A percentile compares a stretch with the other conserved stretches of the same genome.
Conservation (phyloP, 1,140 invertebrate genomes). For the Atta cephalotes region DNA sequence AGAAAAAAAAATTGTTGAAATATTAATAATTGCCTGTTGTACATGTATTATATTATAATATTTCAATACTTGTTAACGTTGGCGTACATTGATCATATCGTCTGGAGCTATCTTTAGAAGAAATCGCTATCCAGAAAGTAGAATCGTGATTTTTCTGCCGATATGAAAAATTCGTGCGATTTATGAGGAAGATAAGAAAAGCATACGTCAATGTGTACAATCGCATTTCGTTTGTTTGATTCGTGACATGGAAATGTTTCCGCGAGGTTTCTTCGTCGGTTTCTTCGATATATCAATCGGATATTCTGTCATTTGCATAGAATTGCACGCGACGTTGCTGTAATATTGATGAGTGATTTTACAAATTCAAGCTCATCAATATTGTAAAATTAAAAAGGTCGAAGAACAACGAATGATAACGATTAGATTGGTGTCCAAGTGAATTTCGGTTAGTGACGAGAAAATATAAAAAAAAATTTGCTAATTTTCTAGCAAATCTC, state of each 20-base stretch:
- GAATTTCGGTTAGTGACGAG: neutral
- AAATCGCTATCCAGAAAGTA: too few relatives aligned
- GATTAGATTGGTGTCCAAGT: neutral
- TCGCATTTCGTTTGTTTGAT: neutral
- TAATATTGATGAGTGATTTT: conserved; percentile 10
- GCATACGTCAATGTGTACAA: neutral
- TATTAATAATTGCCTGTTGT: too few relatives aligned
- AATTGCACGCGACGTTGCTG: neutral
- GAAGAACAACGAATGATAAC: neutral
- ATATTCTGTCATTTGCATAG: conserved; percentile 3
- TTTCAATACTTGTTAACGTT: too few relatives aligned
- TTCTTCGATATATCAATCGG: neutral
- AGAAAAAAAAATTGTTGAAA: too few relatives aligned
- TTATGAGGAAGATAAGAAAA: neutral
- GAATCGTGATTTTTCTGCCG: neutral
- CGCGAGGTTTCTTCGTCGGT: neutral
- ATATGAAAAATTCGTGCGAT: neutral
- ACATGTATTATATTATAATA: too few relatives aligned
- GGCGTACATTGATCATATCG: too few relatives aligned
- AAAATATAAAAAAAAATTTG: neutral
- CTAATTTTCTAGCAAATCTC: neutral
- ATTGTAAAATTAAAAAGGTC: neutral
- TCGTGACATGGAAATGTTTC: conserved; percentile 2
- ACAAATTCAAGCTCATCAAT: neutral
- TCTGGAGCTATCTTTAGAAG: too few relatives aligned